phyloP scores from a whole-genome alignment of 1,140 invertebrate genomes.

The Drosophila mojavensis region DNA sequence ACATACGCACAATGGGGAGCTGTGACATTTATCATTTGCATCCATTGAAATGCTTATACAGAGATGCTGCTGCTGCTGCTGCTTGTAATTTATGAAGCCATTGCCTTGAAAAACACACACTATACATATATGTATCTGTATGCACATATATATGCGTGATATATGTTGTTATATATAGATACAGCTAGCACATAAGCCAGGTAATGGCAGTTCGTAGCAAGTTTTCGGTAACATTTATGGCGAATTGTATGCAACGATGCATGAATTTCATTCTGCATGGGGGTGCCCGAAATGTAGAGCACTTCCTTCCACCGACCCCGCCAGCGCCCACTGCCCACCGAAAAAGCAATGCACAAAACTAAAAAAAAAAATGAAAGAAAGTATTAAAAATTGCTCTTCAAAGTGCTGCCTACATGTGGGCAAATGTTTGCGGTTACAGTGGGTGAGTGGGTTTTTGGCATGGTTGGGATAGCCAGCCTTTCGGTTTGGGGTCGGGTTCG shows the following conservation, averaged over 20 bases:
- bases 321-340: neutral
- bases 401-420: conserved; percentile 70
- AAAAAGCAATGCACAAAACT: conserved; percentile 31
- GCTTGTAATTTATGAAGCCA: conserved; percentile 68
- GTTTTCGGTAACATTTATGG: conserved; percentile 69
- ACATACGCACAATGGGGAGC: conserved; percentile 49
- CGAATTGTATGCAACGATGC: conserved; percentile 77
- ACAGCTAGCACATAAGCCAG: conserved; percentile 39
- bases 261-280: conserved; percentile 70
- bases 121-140: neutral
- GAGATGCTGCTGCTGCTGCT: conserved; percentile 2
- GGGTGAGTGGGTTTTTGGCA: conserved; percentile 3
- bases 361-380: conserved; percentile 34
- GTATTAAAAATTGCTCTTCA: conserved; percentile 77
- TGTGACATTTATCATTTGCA: conserved; percentile 66
- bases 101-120: conserved; percentile 27
- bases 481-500: conserved; percentile 11
- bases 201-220: conserved; percentile 61
- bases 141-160: neutral
- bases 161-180: conserved; percentile 11
- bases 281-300: conserved; percentile 13
- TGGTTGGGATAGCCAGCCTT: neutral
- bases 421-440: conserved; percentile 74
- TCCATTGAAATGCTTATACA: conserved; percentile 45
- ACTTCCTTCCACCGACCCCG: neutral